These are phyloP conservation scores for Therioaphis trifolii DNA, from an alignment of 2,888 invertebrate genomes.

Conservation along the genomic window DNA sequence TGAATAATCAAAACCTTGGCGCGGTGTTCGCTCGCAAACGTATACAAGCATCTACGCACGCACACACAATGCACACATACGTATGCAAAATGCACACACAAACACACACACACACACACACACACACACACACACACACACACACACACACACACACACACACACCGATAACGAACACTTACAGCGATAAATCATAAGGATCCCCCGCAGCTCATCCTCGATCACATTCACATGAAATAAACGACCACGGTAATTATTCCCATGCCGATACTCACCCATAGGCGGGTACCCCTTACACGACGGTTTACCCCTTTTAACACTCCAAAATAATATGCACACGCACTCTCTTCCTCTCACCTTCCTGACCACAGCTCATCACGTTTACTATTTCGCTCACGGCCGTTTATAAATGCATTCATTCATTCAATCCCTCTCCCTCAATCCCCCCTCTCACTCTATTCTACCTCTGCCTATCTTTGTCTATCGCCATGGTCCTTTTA, in stretches of 20 bases:
- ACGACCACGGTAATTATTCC: slow-evolving; percentile 4
- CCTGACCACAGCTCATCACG: background rate
- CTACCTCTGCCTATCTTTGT: background rate
- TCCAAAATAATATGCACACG: background rate
- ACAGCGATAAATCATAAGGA: background rate
- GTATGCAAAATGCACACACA: background rate
- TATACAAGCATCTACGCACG: background rate
- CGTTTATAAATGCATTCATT: background rate
- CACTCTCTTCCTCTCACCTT: background rate
- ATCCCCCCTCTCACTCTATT: too few relatives aligned
- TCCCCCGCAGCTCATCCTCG: background rate
- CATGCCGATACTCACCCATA: background rate
- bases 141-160: background rate
- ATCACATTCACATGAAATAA: background rate
- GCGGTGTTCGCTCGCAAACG: background rate
- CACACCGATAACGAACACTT: too few relatives aligned
- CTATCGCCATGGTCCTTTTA: background rate
- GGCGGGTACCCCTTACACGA: background rate
- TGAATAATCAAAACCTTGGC: slow-evolving; percentile 26
- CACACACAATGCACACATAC: background rate
- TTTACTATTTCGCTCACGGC: background rate
- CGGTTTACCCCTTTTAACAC: background rate
- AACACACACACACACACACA: background rate
- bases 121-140: background rate
- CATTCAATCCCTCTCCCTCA: too few relatives aligned